Conservation (phyloP, 1,140 invertebrate genomes). For the Aphaenogaster floridana region DNA sequence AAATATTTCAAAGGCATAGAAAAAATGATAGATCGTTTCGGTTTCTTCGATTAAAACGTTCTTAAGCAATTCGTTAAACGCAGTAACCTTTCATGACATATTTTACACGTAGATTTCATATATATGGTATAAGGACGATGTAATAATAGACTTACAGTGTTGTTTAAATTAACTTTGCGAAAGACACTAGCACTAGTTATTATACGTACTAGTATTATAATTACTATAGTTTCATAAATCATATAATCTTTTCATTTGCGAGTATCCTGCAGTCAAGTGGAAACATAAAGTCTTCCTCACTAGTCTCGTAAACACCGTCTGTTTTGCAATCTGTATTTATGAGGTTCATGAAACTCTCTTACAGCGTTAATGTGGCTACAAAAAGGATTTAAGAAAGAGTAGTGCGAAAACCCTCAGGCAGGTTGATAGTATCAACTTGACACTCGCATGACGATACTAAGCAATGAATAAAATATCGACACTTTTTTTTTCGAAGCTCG, state of each 20-base stretch:
- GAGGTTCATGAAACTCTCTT: constrained; percentile 33
- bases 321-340: constrained; percentile 38
- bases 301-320: constrained; percentile 42
- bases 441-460: constrained; percentile 13
- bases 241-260: constrained; percentile 16
- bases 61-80: not conserved
- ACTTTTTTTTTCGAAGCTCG: not conserved
- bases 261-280: constrained; percentile 5
- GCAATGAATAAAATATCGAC: constrained; percentile 1
- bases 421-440: not conserved
- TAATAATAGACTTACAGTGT: constrained; percentile 1
- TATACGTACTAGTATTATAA: not conserved
- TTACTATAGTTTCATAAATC: constrained; percentile 34
- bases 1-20: constrained; percentile 20
- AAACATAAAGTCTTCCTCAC: constrained; percentile 44
- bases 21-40: constrained; percentile 41
- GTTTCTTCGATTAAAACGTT: constrained; percentile 16
- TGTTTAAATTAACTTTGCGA: constrained; percentile 40
- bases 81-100: not conserved
- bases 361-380: constrained; percentile 11
- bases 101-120: not conserved
- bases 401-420: not conserved
- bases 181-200: not conserved
- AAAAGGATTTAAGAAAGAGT: constrained; percentile 37
- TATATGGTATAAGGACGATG: not conserved